Evolutionary conservation across 2,888 invertebrate species (phyloP).

Genomic region (Candidula unifasciata): DNA sequence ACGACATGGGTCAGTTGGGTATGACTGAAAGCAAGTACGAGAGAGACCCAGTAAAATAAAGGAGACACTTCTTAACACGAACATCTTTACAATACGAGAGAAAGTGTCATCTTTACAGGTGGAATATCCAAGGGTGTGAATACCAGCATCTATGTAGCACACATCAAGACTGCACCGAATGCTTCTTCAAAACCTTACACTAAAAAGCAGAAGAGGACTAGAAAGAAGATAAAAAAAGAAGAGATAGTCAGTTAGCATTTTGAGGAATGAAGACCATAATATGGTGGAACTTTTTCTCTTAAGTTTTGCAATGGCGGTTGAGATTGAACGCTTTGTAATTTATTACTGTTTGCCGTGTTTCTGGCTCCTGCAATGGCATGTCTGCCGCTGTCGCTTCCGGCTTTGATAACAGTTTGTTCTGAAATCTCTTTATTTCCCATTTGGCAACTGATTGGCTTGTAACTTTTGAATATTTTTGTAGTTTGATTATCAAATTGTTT

Average conservation of each 20-base stretch:
- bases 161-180: no score
- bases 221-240: no score
- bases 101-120: no score
- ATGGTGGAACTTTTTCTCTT: neutral
- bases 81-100: no score
- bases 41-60: no score
- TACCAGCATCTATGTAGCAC: no score
- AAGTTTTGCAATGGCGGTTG: constrained; percentile 2
- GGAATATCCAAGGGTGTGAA: no score
- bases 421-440: constrained; percentile 6
- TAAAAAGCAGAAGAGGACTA: no score
- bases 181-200: no score
- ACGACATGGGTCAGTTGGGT: no score
- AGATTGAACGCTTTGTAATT: neutral
- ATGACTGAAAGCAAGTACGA: no score
- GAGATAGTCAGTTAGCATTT: constrained; percentile 59
- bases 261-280: constrained; percentile 61
- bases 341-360: neutral
- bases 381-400: neutral
- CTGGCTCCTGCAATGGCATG: neutral
- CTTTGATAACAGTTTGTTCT: neutral
- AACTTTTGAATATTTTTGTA: constrained; percentile 23
- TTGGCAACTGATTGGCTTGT: neutral
- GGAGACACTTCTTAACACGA: no score
- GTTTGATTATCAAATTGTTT: constrained; percentile 9